Conservation (phyloP, 2,888 invertebrate species). For the Byasa hedistus region DNA sequence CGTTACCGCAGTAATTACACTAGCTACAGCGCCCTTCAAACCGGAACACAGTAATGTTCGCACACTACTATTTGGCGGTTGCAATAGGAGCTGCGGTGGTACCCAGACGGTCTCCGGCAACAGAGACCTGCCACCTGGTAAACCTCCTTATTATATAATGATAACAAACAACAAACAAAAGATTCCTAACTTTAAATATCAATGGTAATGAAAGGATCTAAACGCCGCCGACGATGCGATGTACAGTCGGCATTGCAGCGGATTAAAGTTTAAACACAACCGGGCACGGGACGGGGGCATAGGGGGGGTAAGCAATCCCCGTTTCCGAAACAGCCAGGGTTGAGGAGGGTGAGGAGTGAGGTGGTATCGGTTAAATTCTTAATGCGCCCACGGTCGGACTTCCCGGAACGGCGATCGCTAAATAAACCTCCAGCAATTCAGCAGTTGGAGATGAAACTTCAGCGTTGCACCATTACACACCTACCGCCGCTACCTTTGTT, state of each 20-base stretch:
- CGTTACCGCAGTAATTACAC: no score
- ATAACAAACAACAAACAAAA: no score
- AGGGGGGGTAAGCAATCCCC: neutral
- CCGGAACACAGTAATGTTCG: no score
- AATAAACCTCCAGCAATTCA: conserved; percentile 11
- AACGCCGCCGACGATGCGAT: neutral
- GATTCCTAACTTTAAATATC: no score
- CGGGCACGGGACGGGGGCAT: neutral
- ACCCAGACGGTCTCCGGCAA: no score
- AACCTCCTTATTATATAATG: no score
- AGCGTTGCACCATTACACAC: neutral
- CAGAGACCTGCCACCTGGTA: no score
- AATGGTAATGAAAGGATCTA: no score
- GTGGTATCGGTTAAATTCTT: conserved; percentile 16
- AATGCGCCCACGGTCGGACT: conserved; percentile 7
- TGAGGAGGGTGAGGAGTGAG: neutral
- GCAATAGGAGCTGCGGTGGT: no score
- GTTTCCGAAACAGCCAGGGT: conserved; percentile 9
- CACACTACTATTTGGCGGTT: no score
- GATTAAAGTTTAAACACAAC: conserved; percentile 16
- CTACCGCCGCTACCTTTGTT: no score
- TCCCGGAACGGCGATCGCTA: neutral
- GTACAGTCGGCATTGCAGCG: neutral
- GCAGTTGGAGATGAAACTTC: conserved; percentile 14
- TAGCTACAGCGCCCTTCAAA: no score